phyloP scores from a whole-genome alignment of 2,113 vertebrate genomes.

The Rhinoptilus africanus region DNA sequence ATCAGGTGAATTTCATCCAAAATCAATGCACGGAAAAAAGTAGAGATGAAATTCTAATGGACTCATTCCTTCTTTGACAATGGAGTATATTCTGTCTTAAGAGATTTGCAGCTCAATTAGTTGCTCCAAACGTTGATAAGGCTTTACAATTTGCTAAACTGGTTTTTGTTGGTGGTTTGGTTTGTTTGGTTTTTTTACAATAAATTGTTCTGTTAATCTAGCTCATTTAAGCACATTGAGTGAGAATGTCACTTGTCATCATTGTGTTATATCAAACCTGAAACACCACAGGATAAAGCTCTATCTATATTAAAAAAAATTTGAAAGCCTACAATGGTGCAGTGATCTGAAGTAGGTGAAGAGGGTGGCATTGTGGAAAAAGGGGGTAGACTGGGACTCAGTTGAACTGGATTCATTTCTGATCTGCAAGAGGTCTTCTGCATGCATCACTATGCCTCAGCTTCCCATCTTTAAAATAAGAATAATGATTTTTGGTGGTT shows the following conservation, averaged over 20 bases:
- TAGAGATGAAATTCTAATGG: not conserved
- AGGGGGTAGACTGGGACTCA: not conserved
- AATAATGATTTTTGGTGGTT: not conserved
- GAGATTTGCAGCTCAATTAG: not conserved
- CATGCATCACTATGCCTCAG: accelerated
- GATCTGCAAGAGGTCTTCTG: not conserved
- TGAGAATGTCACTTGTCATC: not conserved
- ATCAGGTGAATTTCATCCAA: not conserved
- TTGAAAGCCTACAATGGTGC: not conserved
- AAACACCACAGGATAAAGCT: not conserved
- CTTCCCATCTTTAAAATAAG: not conserved
- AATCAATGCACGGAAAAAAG: not conserved
- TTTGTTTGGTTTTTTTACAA: not conserved
- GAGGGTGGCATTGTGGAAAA: not conserved
- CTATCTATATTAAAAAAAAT: not conserved
- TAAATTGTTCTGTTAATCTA: not conserved
- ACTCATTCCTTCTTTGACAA: not conserved
- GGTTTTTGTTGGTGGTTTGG: too few species aligned
- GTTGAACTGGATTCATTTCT: not conserved
- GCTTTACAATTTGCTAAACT: not conserved
- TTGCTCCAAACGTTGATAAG: not conserved
- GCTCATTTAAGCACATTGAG: not conserved
- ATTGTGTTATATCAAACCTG: not conserved
- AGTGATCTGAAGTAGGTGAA: not conserved
- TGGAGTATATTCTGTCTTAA: not conserved